phyloP scores from a whole-genome alignment of 2,113 vertebrate species.

The Etheostoma cragini region DNA sequence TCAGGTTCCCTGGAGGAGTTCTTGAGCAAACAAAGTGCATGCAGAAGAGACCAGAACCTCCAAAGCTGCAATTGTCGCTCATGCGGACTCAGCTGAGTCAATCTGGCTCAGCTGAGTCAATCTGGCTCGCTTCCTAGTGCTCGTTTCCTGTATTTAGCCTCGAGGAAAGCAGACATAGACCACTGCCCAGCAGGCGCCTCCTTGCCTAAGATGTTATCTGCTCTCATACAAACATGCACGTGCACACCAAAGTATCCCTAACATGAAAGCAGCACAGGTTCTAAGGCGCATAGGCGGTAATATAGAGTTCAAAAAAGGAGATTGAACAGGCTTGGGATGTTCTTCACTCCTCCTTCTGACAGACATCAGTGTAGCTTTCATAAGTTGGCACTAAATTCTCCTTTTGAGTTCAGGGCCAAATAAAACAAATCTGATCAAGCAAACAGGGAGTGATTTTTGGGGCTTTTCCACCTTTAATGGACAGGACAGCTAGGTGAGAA shows the following conservation, averaged over 20 bases:
- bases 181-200: slow-evolving; percentile 74
- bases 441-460: neutral
- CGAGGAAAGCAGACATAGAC: slow-evolving; percentile 64
- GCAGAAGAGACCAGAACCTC: slow-evolving; percentile 43
- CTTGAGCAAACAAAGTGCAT: slow-evolving; percentile 47
- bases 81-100: slow-evolving; percentile 62
- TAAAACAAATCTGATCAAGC: slow-evolving; percentile 36
- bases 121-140: slow-evolving; percentile 61
- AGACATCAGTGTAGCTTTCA: slow-evolving; percentile 18
- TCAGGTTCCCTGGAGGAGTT: slow-evolving; percentile 53
- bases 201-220: slow-evolving; percentile 77
- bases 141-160: slow-evolving; percentile 80
- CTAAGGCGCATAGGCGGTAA: slow-evolving; percentile 48
- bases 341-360: slow-evolving; percentile 20
- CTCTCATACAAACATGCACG: slow-evolving; percentile 43
- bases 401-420: slow-evolving; percentile 25
- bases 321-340: slow-evolving; percentile 16
- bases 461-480: too few relatives aligned
- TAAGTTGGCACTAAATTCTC: slow-evolving; percentile 26
- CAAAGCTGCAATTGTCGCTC: slow-evolving; percentile 54
- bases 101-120: slow-evolving; percentile 67
- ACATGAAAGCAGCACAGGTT: slow-evolving; percentile 55
- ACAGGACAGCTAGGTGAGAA: too few relatives aligned
- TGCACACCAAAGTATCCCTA: slow-evolving; percentile 30
- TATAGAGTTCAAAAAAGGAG: slow-evolving; percentile 25